Base-by-base conservation (phyloP, 2,888 invertebrate species). In the Drosophila prostipennis region DNA sequence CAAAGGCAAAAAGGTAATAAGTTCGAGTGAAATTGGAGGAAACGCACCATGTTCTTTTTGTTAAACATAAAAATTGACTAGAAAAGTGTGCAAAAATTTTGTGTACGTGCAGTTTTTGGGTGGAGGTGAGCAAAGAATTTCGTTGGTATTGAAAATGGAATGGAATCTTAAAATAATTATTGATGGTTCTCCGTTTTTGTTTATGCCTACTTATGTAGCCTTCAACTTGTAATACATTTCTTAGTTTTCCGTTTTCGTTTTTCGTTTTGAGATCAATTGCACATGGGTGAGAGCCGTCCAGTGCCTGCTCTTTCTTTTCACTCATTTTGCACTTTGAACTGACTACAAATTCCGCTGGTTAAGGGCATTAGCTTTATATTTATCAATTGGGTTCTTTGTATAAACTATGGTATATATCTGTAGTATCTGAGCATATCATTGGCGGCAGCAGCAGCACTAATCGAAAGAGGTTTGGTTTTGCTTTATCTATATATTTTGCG, bases 201-300 rank as follows among this genome's bases (percentile, higher is more conserved):
- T 45, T 46, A 34, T 36, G 40, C n/a, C 42, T 64, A 40, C 52
- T 57, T 65, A 49, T 49, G 52, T 49, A 49, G 56, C 52, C 56
- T 63, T 70, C 56, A 54, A 54, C 53, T 65, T 65, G 52, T 58
- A 55, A 72, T 72, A 72, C 68, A 61, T 71, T 70, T 70, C 19
- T 26, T 53, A 48, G 36, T 46, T 43, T 49, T 13, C 14, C 46
- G 29, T 14, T 54, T 54, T 54, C 48, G 40, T 72, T 78, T 69
- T 46, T 63, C 82, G 68, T 60, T 74, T 86, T 83, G 82, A 83
- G 82, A 83, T 83, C 82, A 83, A 83, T 83, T 73, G 56, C 49
- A 76, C 76, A 77, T 77, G 74, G 70, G 69, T 77, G 76, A 64
- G 16, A 37, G 36, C 49, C 36, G 14, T 52, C 40, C 36, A 39